Evolutionary conservation across 2,888 invertebrate genomes (phyloP), one percentile per base, ranked within the genome.

Genomic region (Drosophila robusta): DNA sequence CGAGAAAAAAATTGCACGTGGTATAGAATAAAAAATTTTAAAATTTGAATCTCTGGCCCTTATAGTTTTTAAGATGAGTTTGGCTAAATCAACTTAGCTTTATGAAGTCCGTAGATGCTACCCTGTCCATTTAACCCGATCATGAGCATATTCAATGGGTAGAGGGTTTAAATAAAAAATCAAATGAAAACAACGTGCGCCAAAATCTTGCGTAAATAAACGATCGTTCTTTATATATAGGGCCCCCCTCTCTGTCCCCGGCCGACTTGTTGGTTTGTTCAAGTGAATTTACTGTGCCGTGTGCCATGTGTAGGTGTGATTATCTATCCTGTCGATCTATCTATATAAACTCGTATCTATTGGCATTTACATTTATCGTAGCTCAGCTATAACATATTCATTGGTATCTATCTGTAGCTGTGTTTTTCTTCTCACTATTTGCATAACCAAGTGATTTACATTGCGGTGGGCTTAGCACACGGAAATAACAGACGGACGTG

Each of bases 401-500:
- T 14, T 9, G 44, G 24, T 49, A 41, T 62, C 9, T 57, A 46
- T 64, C 51, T 38, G 26, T 51, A 61, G 42, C 39, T 34, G 26
- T 51, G 4, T 34, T 34, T 47, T 12, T 34, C 12, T 45, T 64
- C 49, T 54, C 32, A 41, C 32, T 73, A 58, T 86, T 88, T 86
- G 78, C 76, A 51, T 87, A 87, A 84, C 82, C 87, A 87, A 82
- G 75, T 82, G 82, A 66, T 79, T 83, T 77, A 86, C 75, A 79
- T 83, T 76, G 54, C 84, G 32, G 49, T 50, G 56, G 69, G 46
- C 42, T 58, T 42, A 44, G 47, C 63, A 52, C 32, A 46, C 87
- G 87, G 82, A 84, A 87, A 78, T 72, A 47, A 29, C 66, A 38
- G 46, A 22, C 52, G 12, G 38, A 54, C 38, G 24, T 12, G 44